These are phyloP conservation scores for Anguilla anguilla DNA, from an alignment of 2,797 vertebrate species.

Conservation along the genomic window DNA sequence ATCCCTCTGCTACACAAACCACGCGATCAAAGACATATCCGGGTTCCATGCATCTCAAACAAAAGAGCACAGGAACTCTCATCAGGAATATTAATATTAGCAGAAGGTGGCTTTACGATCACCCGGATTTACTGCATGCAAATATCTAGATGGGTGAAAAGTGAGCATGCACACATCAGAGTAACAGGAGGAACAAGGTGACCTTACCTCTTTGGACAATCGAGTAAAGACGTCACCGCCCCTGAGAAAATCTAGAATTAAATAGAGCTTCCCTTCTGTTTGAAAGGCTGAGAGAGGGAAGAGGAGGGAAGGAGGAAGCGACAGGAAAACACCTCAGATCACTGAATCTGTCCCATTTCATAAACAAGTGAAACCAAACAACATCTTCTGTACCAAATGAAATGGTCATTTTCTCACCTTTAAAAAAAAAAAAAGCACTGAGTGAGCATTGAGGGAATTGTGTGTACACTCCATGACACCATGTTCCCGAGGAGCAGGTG, in stretches of 20 bases:
- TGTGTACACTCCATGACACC: not conserved
- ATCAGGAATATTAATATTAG: not conserved
- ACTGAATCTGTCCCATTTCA: not conserved
- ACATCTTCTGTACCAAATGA: not conserved
- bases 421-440: not conserved
- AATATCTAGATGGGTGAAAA: not conserved
- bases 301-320: not conserved
- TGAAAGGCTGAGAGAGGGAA: slow-evolving; percentile 6
- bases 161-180: not conserved
- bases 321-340: not conserved
- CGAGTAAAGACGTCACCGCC: slow-evolving; percentile 23
- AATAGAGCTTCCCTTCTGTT: slow-evolving; percentile 21
- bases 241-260: slow-evolving; percentile 20
- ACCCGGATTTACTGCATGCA: not conserved
- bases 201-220: slow-evolving; percentile 29
- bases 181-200: slow-evolving; percentile 36
- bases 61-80: not conserved
- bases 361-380: not conserved
- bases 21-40: not conserved
- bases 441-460: not conserved
- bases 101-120: not conserved
- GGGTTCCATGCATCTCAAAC: not conserved
- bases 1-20: not conserved
- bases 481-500: not conserved
- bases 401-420: not conserved